phyloP scores from a whole-genome alignment of 1,140 invertebrate genomes.

The Saccostrea cuccullata region DNA sequence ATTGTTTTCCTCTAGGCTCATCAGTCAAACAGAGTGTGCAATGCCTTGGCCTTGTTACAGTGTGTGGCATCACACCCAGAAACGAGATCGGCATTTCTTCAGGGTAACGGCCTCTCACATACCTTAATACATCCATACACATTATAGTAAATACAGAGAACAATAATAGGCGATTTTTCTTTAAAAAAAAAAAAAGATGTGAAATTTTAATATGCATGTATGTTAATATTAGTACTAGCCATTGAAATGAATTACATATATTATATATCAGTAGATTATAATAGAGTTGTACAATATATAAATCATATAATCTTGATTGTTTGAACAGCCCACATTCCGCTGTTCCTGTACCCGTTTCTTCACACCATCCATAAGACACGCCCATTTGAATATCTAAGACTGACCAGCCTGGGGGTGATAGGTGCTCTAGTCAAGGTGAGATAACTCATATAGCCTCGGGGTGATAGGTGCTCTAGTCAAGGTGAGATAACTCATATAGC shows the following conservation, averaged over 20 bases:
- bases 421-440: constrained; percentile 87
- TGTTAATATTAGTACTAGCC: not conserved
- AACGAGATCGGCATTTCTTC: constrained; percentile 94
- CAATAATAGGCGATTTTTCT: not conserved
- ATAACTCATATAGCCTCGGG: too few relatives aligned
- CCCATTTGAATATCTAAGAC: constrained; percentile 97
- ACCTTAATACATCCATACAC: not conserved
- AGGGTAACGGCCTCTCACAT: constrained; percentile 79
- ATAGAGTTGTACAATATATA: too few relatives aligned
- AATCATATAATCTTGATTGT: not conserved
- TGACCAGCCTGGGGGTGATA: constrained; percentile 99
- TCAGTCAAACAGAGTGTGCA: constrained; percentile 95
- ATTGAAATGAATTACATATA: not conserved
- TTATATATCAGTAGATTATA: too few relatives aligned
- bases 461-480: too few relatives aligned
- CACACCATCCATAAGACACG: constrained; percentile 96
- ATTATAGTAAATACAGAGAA: not conserved
- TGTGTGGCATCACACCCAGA: constrained; percentile 99
- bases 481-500: too few relatives aligned
- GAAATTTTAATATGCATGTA: not conserved
- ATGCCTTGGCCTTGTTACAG: constrained; percentile 97
- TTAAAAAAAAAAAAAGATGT: not conserved
- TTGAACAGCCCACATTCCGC: constrained; percentile 92
- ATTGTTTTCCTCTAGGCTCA: constrained; percentile 77
- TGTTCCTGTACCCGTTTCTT: constrained; percentile 98